A percentile compares a stretch with the other conserved stretches of the same genome.
These are phyloP conservation scores for Merodon equestris DNA, from an alignment of 2,888 invertebrate species.

Conservation along the genomic window DNA sequence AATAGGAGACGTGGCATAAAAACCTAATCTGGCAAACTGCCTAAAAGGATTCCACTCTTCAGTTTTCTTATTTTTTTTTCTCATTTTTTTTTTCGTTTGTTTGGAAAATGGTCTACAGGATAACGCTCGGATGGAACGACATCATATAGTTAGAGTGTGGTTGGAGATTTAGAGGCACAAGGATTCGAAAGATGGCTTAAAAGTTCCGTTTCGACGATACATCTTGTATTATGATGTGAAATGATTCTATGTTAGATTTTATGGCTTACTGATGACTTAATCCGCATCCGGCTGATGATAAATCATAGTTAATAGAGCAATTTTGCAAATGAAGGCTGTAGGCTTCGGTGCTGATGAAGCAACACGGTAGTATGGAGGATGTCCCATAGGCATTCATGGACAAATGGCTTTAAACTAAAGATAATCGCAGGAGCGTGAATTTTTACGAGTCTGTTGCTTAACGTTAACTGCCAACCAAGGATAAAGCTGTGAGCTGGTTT, in stretches of 20 bases:
- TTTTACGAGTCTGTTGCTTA: no score
- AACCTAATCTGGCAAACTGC: conserved; percentile 69
- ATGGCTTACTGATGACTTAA: conserved; percentile 12
- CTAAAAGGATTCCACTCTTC: conserved; percentile 63
- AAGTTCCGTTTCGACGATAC: conserved; percentile 17
- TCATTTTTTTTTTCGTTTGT: conserved; percentile 7
- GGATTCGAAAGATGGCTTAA: conserved; percentile 23
- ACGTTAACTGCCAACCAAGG: no score
- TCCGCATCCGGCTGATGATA: not conserved
- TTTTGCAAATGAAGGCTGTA: no score
- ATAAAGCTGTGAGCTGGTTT: no score
- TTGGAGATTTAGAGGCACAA: not conserved
- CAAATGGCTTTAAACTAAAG: no score
- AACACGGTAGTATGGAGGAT: no score
- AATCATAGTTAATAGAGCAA: no score
- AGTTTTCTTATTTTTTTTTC: conserved; percentile 26
- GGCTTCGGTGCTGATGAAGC: no score
- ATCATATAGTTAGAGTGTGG: no score
- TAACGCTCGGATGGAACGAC: conserved; percentile 4
- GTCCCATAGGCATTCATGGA: no score
- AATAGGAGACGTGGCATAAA: conserved; percentile 68
- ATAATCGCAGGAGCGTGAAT: no score
- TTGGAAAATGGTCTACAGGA: conserved; percentile 14
- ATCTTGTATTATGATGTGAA: not conserved
- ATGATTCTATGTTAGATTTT: not conserved